Conservation (phyloP, 1,140 invertebrate genomes). For the Heliconius eleuchia region DNA sequence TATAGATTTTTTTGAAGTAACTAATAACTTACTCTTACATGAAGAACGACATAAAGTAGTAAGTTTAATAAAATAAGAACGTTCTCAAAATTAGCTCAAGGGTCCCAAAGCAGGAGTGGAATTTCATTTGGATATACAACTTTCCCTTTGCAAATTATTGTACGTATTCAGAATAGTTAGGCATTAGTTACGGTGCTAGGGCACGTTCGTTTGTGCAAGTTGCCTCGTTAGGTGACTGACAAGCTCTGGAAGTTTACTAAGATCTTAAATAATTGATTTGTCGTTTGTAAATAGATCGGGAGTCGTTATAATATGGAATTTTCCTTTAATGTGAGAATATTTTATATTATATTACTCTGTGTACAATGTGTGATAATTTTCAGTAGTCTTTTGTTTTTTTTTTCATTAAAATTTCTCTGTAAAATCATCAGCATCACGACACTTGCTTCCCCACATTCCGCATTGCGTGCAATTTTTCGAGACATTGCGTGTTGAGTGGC, state of each 20-base stretch:
- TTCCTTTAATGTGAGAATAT: background rate
- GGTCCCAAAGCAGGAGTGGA: slow-evolving; percentile 17
- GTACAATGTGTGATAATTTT: no score
- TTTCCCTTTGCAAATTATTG: slow-evolving; percentile 32
- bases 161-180: slow-evolving; percentile 19
- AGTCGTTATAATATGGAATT: background rate
- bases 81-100: background rate
- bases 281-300: background rate
- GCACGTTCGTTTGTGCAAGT: slow-evolving; percentile 39
- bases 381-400: no score
- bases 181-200: slow-evolving; percentile 20
- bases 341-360: no score
- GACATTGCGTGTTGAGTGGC: no score
- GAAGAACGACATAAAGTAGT: background rate
- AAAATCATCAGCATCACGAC: no score
- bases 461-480: no score
- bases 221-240: slow-evolving; percentile 45
- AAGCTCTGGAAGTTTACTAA: slow-evolving; percentile 30
- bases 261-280: slow-evolving; percentile 16
- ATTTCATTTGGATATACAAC: slow-evolving; percentile 30
- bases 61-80: background rate
- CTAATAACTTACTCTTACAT: background rate
- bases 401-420: no score
- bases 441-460: no score
- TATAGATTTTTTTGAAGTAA: no score